Conservation (phyloP, 2,888 invertebrate species). For the Anthrax anthrax region DNA sequence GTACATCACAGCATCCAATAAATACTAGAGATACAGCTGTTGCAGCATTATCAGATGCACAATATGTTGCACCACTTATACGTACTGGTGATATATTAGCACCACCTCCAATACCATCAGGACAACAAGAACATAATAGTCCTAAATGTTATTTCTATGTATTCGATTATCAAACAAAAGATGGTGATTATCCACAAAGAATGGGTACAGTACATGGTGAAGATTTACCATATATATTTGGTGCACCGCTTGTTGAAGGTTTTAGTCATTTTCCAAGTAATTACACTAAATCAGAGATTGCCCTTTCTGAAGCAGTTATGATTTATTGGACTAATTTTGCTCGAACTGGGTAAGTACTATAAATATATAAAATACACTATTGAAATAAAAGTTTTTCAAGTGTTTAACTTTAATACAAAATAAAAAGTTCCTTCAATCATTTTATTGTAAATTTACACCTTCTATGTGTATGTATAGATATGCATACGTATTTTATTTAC, state of each 20-base stretch:
- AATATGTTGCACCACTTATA: conserved; percentile 82
- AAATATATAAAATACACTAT: not conserved
- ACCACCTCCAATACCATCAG: conserved; percentile 44
- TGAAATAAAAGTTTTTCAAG: no score
- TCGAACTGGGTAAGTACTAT: conserved; percentile 62
- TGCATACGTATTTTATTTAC: not conserved
- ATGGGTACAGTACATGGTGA: conserved; percentile 89
- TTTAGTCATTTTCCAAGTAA: conserved; percentile 70
- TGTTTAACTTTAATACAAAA: no score
- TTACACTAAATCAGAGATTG: conserved; percentile 75
- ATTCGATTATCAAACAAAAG: conserved; percentile 82
- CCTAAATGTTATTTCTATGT: conserved; percentile 79
- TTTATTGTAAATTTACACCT: no score
- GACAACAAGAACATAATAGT: conserved; percentile 43
- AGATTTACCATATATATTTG: conserved; percentile 80
- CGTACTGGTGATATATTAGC: conserved; percentile 71
- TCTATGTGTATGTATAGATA: no score
- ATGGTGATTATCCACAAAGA: conserved; percentile 78
- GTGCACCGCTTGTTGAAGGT: conserved; percentile 76
- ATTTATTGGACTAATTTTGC: conserved; percentile 81
- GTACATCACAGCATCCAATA: conserved; percentile 77
- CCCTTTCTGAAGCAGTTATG: conserved; percentile 75
- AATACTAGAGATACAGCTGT: conserved; percentile 80
- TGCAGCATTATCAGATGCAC: conserved; percentile 84
- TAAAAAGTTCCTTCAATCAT: no score